A percentile compares a stretch with the other conserved stretches of the same genome.
phyloP scores from a whole-genome alignment of 2,113 vertebrate species.

The Vidua macroura region DNA sequence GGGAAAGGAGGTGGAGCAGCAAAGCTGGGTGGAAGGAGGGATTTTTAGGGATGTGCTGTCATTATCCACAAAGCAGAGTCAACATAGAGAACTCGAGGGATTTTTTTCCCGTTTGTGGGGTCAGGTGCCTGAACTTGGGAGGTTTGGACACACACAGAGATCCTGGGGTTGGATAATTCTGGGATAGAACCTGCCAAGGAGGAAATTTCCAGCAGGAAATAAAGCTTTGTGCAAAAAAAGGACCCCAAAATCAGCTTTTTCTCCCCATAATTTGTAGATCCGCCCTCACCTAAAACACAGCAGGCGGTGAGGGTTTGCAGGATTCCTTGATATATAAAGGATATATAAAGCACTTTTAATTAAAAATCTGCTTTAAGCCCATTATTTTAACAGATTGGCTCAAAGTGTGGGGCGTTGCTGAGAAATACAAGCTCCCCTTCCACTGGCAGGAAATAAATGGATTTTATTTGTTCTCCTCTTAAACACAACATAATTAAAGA shows the following conservation, averaged over 20 bases:
- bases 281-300: neutral
- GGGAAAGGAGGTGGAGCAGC: neutral
- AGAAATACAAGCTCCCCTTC: neutral
- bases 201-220: neutral
- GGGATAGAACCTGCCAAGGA: neutral
- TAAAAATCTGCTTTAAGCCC: neutral
- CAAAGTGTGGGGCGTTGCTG: neutral
- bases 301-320: neutral
- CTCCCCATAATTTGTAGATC: fast-evolving
- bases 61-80: neutral
- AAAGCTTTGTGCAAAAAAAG: neutral
- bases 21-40: neutral
- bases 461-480: constrained; percentile 39
- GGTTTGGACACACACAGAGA: fast-evolving
- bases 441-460: constrained; percentile 14
- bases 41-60: neutral
- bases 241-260: neutral
- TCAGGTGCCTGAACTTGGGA: neutral
- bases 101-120: fast-evolving
- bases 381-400: neutral
- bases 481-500: constrained; percentile 59
- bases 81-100: neutral
- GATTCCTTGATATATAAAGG: neutral
- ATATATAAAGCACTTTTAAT: neutral
- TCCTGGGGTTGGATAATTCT: no score